phyloP scores from a whole-genome alignment of 2,797 vertebrate species.

The Pteronotus mesoamericanus region DNA sequence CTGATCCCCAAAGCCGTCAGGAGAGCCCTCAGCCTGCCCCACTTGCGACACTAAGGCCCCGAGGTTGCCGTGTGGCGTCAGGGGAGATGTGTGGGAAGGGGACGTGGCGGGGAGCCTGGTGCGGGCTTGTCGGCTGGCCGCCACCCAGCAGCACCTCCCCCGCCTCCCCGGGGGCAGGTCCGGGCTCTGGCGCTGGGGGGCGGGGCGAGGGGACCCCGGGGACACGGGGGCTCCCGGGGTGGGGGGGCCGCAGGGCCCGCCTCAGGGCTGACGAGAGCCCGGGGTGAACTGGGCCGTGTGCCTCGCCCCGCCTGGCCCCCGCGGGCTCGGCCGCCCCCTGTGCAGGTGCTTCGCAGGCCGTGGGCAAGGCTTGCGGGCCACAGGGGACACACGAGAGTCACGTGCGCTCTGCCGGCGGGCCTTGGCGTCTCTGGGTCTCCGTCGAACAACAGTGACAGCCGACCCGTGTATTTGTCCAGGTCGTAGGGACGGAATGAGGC shows the following conservation, averaged over 20 bases:
- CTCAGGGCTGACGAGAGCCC: fast-evolving
- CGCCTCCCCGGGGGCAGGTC: not conserved
- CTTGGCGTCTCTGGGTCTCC: too few relatives aligned
- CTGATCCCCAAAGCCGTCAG: not conserved
- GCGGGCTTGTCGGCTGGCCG: too few relatives aligned
- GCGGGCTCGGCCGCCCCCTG: too few relatives aligned
- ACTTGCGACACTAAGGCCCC: fast-evolving
- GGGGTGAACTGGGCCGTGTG: not conserved
- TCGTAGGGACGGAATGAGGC: not conserved
- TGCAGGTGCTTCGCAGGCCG: not conserved
- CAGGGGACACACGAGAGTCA: not conserved
- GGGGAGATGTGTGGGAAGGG: not conserved
- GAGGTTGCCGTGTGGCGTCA: too few relatives aligned
- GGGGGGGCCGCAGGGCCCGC: too few relatives aligned
- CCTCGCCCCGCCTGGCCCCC: not conserved
- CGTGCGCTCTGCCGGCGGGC: too few relatives aligned
- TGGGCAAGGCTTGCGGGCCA: not conserved
- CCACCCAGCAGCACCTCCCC: too few relatives aligned
- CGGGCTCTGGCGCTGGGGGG: too few relatives aligned
- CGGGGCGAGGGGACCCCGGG: fast-evolving
- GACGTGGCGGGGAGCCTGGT: too few relatives aligned
- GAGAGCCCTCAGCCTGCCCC: too few relatives aligned
- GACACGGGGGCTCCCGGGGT: fast-evolving
- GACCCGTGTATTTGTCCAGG: not conserved
- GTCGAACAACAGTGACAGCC: fast-evolving